Evolutionary conservation across 2,888 invertebrate species (phyloP).

Genomic region (Diplolepis rosae): DNA sequence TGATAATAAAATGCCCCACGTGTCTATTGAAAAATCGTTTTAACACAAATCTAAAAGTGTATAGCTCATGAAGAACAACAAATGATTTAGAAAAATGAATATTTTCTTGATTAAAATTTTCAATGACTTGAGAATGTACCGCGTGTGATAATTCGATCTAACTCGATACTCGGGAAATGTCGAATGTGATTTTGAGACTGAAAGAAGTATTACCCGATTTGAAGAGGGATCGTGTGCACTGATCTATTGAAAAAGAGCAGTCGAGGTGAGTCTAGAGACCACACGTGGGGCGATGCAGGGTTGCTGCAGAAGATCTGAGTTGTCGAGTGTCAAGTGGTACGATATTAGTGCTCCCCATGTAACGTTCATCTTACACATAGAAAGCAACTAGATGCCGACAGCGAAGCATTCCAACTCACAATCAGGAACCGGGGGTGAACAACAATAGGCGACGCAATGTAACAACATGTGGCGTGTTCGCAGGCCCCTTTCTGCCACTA

Average conservation of each 20-base stretch:
- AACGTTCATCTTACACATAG: constrained; percentile 42
- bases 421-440: constrained; percentile 47
- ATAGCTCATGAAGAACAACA: no score
- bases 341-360: constrained; percentile 61
- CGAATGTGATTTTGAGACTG: neutral
- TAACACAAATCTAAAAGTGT: no score
- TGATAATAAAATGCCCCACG: no score
- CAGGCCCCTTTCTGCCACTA: constrained; percentile 56
- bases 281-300: neutral
- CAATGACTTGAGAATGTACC: no score
- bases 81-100: no score
- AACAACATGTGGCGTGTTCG: constrained; percentile 72
- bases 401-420: constrained; percentile 19
- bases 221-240: neutral
- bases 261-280: neutral
- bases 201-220: neutral
- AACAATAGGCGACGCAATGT: constrained; percentile 68
- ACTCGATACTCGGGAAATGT: no score
- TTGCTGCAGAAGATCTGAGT: constrained; percentile 6
- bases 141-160: no score
- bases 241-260: constrained; percentile 5
- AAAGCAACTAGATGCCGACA: neutral
- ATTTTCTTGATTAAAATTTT: no score
- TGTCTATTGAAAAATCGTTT: no score
- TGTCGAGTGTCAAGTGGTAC: constrained; percentile 67